These are phyloP conservation scores for Ariolimax columbianus DNA, from an alignment of 2,888 invertebrate species.

Conservation along the genomic window DNA sequence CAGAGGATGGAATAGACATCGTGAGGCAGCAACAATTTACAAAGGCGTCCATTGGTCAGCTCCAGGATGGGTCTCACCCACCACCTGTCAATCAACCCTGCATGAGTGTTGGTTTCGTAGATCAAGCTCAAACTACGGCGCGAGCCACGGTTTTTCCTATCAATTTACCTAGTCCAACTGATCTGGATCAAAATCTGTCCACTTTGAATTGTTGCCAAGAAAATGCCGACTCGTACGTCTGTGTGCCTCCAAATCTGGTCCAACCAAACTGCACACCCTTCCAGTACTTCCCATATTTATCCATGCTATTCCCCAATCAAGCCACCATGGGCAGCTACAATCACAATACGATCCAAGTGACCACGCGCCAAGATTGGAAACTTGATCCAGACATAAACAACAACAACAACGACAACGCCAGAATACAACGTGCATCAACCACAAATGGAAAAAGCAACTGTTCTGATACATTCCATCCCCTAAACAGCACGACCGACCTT, in stretches of 20 bases:
- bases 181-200: not conserved
- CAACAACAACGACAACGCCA: not conserved
- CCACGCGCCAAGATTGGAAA: not conserved
- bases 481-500: too few species aligned
- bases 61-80: not conserved
- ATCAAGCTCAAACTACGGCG: not conserved
- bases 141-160: too few species aligned
- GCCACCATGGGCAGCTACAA: not conserved
- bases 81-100: not conserved
- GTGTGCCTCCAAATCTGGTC: not conserved
- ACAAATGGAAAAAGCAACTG: not conserved
- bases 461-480: too few species aligned
- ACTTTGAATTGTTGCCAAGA: not conserved
- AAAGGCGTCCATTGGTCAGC: too few species aligned
- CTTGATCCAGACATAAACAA: not conserved
- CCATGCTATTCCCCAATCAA: not conserved
- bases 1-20: not conserved
- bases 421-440: not conserved
- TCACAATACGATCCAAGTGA: not conserved
- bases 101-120: not conserved
- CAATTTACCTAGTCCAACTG: not conserved
- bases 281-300: not conserved
- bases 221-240: too few species aligned
- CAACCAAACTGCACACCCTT: not conserved
- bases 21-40: not conserved